Evolutionary conservation across 2,888 invertebrate species (phyloP), one percentile per base, ranked within the genome.

Genomic region (Pachycephus smyrnensis): DNA sequence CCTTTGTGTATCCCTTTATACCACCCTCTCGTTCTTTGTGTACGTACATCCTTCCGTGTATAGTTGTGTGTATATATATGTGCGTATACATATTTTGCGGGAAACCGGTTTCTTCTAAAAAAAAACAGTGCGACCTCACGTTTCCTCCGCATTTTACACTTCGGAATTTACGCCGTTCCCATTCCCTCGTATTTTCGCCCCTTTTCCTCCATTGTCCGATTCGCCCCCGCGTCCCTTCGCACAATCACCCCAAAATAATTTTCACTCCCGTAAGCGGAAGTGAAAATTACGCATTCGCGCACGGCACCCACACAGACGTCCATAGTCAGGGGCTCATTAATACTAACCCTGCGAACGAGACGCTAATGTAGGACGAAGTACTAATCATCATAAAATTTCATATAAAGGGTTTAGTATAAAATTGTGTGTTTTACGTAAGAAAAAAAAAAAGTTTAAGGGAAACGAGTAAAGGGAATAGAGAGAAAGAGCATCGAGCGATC

Each of bases 51-150:
- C 55, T 55, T 23, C 55, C 55, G 23, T 55, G 55, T 55, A 9
- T 55, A 55, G 40, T 15, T 76, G 32, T 73, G 55, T n/a, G 76
- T 55, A 68, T 55, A 75, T 73, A 76, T 73, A 69, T 68, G 15
- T n/a, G 37, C 23, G 35, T 30, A 68, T 69, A 12, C 55, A 74
- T 55, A 68, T 89, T 89, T 89, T 84, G 89, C 89, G 86, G 88
- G 89, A 88, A 89, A 89, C 89, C 89, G 89, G 89, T 89, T 89
- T 87, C 83, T n/a, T n/a, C 36, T 12, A 71, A 76, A 82, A 88
- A 89, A 89, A 89, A 87, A 88, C 86, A 84, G 84, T 85, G 82
- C 85, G 81, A 79, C 83, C 80, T 86, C 83, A 83, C 81, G 83
- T 86, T 86, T 82, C 81, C 86, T 84, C 82, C 84, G 80, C 82